Conservation (phyloP, 2,888 invertebrate genomes). For the Lymantria dispar region DNA sequence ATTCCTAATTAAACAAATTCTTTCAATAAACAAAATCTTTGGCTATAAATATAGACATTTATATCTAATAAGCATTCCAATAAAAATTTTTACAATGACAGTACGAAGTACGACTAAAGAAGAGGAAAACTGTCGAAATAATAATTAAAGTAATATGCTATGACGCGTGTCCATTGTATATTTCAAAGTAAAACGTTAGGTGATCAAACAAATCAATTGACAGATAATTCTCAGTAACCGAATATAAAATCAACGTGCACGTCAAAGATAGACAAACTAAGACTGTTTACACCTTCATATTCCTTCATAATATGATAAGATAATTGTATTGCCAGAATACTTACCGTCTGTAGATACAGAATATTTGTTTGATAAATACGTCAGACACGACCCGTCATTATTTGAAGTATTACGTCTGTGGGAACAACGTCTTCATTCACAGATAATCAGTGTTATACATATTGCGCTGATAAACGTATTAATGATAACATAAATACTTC, state of each 20-base stretch:
- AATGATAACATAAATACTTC: slow-evolving; percentile 10
- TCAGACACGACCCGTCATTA: slow-evolving; percentile 31
- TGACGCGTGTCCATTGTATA: slow-evolving; percentile 22
- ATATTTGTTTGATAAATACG: slow-evolving; percentile 33
- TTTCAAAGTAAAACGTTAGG: slow-evolving; percentile 14
- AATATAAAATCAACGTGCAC: slow-evolving; percentile 15
- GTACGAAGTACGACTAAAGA: background rate
- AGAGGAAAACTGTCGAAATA: slow-evolving; percentile 13
- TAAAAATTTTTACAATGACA: background rate
- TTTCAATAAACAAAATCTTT: too few species aligned
- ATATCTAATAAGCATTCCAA: too few species aligned
- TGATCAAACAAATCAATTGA: slow-evolving; percentile 22
- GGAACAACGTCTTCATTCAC: slow-evolving; percentile 36
- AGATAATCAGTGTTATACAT: slow-evolving; percentile 26
- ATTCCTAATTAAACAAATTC: too few species aligned
- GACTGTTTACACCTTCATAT: slow-evolving; percentile 23
- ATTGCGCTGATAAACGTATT: slow-evolving; percentile 12
- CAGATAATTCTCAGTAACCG: slow-evolving; percentile 21
- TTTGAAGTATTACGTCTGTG: slow-evolving; percentile 38
- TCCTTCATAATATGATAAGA: slow-evolving; percentile 15
- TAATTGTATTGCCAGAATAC: slow-evolving; percentile 21
- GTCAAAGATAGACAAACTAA: slow-evolving; percentile 37
- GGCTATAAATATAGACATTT: too few species aligned
- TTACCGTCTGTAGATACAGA: slow-evolving; percentile 24
- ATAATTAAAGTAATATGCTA: slow-evolving; percentile 5